Conservation (phyloP, 1,140 invertebrate species). For the Lucilia sericata region DNA sequence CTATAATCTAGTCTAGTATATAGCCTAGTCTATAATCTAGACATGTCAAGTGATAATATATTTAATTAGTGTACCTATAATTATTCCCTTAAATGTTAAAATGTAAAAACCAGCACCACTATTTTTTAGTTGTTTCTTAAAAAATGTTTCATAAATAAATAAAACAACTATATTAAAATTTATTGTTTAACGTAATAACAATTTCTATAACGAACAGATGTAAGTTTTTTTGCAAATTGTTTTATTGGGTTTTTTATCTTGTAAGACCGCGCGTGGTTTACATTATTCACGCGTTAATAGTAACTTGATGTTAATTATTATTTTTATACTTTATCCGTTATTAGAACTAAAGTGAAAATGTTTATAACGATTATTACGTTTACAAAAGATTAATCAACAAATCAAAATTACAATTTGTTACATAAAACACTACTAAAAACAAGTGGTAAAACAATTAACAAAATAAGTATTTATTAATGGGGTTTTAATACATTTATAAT, state of each 20-base stretch:
- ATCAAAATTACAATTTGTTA: not conserved
- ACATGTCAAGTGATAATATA: too few relatives aligned
- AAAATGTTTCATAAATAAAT: too few relatives aligned
- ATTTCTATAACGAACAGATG: not conserved
- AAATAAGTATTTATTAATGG: too few relatives aligned
- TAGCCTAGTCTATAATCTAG: too few relatives aligned
- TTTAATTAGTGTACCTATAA: too few relatives aligned
- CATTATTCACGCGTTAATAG: not conserved
- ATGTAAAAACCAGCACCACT: too few relatives aligned
- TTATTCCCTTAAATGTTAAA: too few relatives aligned
- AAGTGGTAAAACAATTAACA: not conserved
- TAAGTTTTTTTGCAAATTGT: not conserved
- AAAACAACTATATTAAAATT: too few relatives aligned
- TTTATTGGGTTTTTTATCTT: not conserved
- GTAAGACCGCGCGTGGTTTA: constrained; percentile 7
- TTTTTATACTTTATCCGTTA: not conserved
- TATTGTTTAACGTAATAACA: not conserved
- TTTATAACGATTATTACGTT: not conserved
- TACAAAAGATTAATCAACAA: not conserved
- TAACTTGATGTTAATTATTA: too few relatives aligned
- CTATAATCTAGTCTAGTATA: too few relatives aligned
- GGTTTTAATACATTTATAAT: too few relatives aligned
- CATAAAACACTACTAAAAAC: not conserved
- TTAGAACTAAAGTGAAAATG: not conserved
- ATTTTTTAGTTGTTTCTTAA: too few relatives aligned